Base-by-base conservation (phyloP, 2,113 vertebrate genomes). In the Pachycephala philippinensis region DNA sequence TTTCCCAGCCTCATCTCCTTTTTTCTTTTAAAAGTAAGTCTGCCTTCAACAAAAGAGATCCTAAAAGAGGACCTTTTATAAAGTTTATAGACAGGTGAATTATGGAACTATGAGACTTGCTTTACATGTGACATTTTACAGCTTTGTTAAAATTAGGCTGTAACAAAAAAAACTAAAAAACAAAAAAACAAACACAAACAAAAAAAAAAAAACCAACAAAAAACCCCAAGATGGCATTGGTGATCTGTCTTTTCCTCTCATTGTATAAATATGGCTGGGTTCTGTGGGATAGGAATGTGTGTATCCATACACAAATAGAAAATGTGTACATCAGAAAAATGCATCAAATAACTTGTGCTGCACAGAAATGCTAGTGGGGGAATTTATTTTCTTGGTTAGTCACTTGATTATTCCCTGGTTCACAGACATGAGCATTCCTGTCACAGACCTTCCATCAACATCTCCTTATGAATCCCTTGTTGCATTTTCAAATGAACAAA, bases 191-290 rank as follows among this genome's bases (percentile, higher is more conserved):
- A n/a, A n/a, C n/a, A n/a, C n/a, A n/a, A n/a, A n/a, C n/a, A n/a
- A n/a, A n/a, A n/a, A n/a, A n/a, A n/a, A n/a, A n/a, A n/a, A n/a
- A n/a, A n/a, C n/a, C n/a, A n/a, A n/a, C n/a, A n/a, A n/a, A n/a
- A n/a, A n/a, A n/a, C n/a, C n/a, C n/a, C n/a, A 33, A 5, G 0
- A 39, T 1, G 0, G 4, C 12, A 19, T 31, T 35, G 11, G 17
- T 76, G 17, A 21, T 56, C 7, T 74, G 13, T 45, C 20, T 88
- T 70, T 88, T 80, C 61, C 8, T 59, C 24, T 75, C 9, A 11
- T 39, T 42, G 1, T 54, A 22, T 47, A 78, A 84, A 44, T 33
- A 31, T 27, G 33, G 1, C 6, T 49, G 26, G n/a, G 9, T 44
- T 75, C 40, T 65, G 8, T 8, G 19, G 6, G 26, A 23, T 8